Conservation (phyloP, 2,888 invertebrate genomes). For the Flabesymbios commensalis region DNA sequence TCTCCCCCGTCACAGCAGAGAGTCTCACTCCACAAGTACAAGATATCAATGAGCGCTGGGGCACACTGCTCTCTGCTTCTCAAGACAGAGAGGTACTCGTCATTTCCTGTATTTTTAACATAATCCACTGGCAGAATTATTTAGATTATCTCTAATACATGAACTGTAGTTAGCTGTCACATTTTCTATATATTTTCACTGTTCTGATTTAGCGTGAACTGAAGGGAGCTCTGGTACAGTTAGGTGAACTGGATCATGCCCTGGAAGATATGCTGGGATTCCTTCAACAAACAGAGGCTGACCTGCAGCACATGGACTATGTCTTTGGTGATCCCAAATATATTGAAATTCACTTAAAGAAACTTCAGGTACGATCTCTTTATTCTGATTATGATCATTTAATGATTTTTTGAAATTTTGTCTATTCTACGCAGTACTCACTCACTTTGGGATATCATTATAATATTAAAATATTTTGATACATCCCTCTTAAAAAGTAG, state of each 20-base stretch:
- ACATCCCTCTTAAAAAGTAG: background rate
- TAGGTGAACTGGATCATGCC: constrained; percentile 58
- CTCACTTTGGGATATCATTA: background rate
- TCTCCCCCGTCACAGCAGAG: constrained; percentile 58
- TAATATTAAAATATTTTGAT: no score
- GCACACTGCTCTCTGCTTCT: constrained; percentile 51
- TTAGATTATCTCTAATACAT: no score
- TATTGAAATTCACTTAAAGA: constrained; percentile 58
- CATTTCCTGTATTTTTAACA: no score
- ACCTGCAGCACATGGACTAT: constrained; percentile 49
- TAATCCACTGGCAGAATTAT: no score
- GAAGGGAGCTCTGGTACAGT: constrained; percentile 52
- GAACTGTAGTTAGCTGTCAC: no score
- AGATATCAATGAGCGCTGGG: constrained; percentile 57
- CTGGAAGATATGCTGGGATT: constrained; percentile 55
- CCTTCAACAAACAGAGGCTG: constrained; percentile 48
- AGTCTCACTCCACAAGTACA: constrained; percentile 50
- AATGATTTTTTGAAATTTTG: background rate
- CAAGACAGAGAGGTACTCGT: constrained; percentile 54
- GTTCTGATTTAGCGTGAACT: no score
- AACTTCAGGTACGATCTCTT: constrained; percentile 58
- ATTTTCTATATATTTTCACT: no score
- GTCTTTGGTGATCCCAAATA: constrained; percentile 57
- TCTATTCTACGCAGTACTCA: no score
- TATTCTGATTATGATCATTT: constrained; percentile 4